Conservation (phyloP, 2,888 invertebrate genomes). For the Celastrina argiolus region DNA sequence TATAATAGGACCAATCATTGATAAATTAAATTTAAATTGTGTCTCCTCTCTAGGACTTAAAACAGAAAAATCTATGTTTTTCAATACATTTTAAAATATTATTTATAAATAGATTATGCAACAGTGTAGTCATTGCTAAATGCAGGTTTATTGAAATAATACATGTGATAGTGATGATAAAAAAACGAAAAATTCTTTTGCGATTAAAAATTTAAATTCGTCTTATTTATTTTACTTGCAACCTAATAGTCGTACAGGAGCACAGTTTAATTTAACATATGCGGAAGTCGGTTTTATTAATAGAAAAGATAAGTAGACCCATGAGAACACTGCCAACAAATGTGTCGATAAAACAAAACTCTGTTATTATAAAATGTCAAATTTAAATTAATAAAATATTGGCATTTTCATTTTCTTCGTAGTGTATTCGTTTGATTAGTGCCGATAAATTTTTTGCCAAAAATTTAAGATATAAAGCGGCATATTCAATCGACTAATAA, state of each 20-base stretch:
- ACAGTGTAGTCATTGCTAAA: too few relatives aligned
- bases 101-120: too few relatives aligned
- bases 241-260: background rate
- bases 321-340: slow-evolving; percentile 11
- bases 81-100: too few relatives aligned
- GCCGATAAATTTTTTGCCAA: slow-evolving; percentile 6
- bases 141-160: too few relatives aligned
- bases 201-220: too few relatives aligned
- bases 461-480: slow-evolving; percentile 9
- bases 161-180: too few relatives aligned
- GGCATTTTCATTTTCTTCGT: slow-evolving; percentile 20
- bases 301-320: background rate
- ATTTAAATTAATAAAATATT: slow-evolving; percentile 2
- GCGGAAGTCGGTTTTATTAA: background rate
- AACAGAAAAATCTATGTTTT: too few relatives aligned
- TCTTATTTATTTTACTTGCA: too few relatives aligned
- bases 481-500: slow-evolving; percentile 22
- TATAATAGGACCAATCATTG: background rate
- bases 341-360: background rate
- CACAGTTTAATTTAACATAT: background rate
- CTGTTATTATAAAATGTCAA: slow-evolving; percentile 20
- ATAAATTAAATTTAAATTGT: background rate
- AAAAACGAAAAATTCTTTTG: too few relatives aligned
- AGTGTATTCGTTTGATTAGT: slow-evolving; percentile 19
- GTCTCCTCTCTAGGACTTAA: background rate